A percentile compares a stretch with the other conserved stretches of the same genome.
These are phyloP conservation scores for Lagopus muta DNA, from an alignment of 2,113 vertebrate species.

Conservation along the genomic window DNA sequence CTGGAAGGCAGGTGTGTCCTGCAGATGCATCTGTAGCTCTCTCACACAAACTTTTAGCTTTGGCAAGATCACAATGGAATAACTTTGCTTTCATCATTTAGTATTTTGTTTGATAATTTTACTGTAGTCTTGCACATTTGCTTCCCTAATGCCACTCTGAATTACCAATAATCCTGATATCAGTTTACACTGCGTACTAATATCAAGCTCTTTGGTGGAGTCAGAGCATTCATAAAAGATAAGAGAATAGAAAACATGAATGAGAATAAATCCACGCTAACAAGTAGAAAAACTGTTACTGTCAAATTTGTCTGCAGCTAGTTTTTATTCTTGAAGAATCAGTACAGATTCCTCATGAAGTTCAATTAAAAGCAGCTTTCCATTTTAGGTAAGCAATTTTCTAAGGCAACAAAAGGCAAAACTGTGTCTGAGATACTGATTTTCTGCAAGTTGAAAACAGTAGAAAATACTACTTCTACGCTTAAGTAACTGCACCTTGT, in stretches of 20 bases:
- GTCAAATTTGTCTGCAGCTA: neutral
- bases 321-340: neutral
- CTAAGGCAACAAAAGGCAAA: neutral
- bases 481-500: neutral
- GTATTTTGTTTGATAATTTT: neutral
- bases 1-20: neutral
- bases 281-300: neutral
- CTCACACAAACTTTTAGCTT: neutral
- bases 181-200: neutral
- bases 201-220: neutral
- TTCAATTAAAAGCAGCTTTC: neutral
- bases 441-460: neutral
- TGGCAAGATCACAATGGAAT: neutral
- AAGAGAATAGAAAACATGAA: neutral
- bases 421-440: neutral
- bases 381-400: neutral
- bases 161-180: neutral
- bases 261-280: neutral
- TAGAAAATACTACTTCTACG: neutral
- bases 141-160: neutral
- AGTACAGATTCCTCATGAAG: neutral
- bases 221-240: neutral
- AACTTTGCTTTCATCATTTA: neutral
- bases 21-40: neutral
- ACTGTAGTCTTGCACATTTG: neutral